Evolutionary conservation across 92 coral and sea anemone species (phyloP), one percentile per base, ranked within the genome.

Genomic region (Phymanthus crucifer): DNA sequence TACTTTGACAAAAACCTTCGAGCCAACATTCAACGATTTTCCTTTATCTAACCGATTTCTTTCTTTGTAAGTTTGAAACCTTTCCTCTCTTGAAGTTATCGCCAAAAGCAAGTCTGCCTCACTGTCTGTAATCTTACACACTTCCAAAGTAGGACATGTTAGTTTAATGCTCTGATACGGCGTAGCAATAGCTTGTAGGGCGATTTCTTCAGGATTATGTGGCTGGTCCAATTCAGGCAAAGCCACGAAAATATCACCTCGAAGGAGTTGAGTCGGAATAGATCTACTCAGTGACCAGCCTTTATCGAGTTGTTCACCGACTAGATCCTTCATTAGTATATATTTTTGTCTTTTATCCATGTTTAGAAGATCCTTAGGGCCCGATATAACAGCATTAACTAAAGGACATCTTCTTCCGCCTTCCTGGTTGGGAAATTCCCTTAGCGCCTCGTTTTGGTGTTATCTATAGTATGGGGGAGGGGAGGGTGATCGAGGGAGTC

Each of bases 161-260:
- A 61, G 35, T 35, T 71, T 80, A 71, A 2, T 76, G 46, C 27
- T 79, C 74, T 7, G 77, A 75, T 48, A 82, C 88, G 27, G 33
- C 57, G 13, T 79, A 79, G 40, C 70, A 78, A 65, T 54, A 90
- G 67, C 76, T 45, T 54, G 10, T 1, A 50, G 19, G 17, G 57
- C 57, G n/a, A 50, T 50, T 19, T 9, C 17, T 18, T 6, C 17
- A 12, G 66, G 37, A 74, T 89, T 85, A 14, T 67, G 6, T 23
- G 93, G 93, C 33, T 89, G 93, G 21, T 85, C 83, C 11, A 37
- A 66, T 81, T 85, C 89, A n/a, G 87, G 83, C 66, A 89, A 79
- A 61, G 93, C 87, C 36, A 48, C 80, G 34, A 89, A 74, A 70
- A 87, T 83, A 27, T 87, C 88, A 54, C 91, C 94, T 36, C 81